Evolutionary conservation across 2,888 invertebrate species (phyloP), one percentile per base, ranked within the genome.

Genomic region (Drosophila imparisetae): DNA sequence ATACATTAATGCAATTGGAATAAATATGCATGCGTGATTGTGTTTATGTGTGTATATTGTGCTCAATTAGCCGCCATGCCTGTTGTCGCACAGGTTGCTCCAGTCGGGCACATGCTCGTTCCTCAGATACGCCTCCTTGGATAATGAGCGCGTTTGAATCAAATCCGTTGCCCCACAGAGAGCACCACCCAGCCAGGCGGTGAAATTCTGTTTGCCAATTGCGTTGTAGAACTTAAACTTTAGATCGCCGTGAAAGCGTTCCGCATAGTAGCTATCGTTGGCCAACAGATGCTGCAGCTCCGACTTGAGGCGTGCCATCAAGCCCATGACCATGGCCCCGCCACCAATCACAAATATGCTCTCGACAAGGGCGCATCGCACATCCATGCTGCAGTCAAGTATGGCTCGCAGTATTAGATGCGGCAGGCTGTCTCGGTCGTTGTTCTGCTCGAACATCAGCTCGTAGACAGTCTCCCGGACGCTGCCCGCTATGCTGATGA

Each of bases 271-370:
- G 45, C 94, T 94, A 53, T 92, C 91, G 80, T 94, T 94, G 32
- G 94, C 92, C n/a, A 96, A 91, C 52, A 97, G 94, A 67, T 94
- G 90, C 38, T 95, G 93, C 65, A 99, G 93, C 93, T 99, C 99
- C 2, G 95, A 93, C 78, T 95, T 95, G 1, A 99, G 94, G 62
- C 99, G 95, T 29, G 96, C 94, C 88, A 95, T 94, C 85, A 99
- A 96, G 0, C 99, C 99, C 63, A 96, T 96, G 77, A 97, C 93
- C 95, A 96, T 96, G 0, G 96, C 94, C 2, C 96, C 96, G 15
- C 99, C 99, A 40, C 99, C 99, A 64, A 96, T 95, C 27, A 99
- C 93, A 64, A 99, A 94, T 80, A 99, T 95, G 93, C 97, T 98
- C 91, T 96, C 96, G 0, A 97, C 96, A 48, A 99, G 94, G 57